These are phyloP conservation scores for Anser cygnoides DNA, from an alignment of 2,113 vertebrate genomes.

Conservation along the genomic window DNA sequence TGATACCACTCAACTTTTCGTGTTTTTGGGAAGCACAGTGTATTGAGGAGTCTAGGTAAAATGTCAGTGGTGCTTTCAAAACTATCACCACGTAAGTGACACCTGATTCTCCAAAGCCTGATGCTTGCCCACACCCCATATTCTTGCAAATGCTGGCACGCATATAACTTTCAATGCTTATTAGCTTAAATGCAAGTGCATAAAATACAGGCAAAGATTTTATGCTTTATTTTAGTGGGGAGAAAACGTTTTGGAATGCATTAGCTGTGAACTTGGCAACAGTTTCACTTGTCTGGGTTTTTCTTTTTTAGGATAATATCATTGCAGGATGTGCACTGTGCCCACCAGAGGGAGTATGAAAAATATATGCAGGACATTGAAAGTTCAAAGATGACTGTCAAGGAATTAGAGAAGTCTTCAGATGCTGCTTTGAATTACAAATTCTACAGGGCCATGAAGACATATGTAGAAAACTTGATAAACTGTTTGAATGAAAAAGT, in stretches of 20 bases:
- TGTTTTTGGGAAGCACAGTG: neutral
- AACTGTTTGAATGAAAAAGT: conserved; percentile 95
- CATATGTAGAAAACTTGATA: conserved; percentile 86
- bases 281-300: neutral
- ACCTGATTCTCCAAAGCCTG: neutral
- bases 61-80: neutral
- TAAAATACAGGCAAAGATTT: neutral
- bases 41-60: neutral
- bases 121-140: neutral
- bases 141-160: neutral
- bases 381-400: conserved; percentile 75
- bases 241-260: neutral
- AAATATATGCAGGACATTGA: conserved; percentile 82
- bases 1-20: neutral
- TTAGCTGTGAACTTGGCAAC: neutral
- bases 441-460: conserved; percentile 88
- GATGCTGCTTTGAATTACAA: conserved; percentile 78
- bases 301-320: conserved; percentile 77
- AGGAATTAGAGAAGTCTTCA: conserved; percentile 81
- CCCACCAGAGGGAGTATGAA: conserved; percentile 86
- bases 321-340: conserved; percentile 85
- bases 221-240: neutral
- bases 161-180: neutral
- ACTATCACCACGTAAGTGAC: neutral
- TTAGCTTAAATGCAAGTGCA: neutral